phyloP scores from a whole-genome alignment of 2,113 vertebrate species.

The Otus sunia region DNA sequence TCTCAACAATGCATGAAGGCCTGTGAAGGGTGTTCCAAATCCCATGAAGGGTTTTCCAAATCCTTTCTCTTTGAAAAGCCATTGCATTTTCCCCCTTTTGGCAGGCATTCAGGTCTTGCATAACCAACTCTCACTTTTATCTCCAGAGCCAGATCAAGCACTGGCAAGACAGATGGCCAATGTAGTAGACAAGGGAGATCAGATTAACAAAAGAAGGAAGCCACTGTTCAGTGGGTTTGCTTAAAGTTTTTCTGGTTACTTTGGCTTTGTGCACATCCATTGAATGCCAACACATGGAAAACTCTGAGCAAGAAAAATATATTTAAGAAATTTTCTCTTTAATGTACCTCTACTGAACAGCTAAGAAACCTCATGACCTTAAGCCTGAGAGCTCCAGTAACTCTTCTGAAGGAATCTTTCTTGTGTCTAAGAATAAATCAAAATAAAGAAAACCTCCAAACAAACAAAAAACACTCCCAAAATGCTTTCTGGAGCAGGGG shows the following conservation, averaged over 20 bases:
- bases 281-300: neutral
- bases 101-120: neutral
- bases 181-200: neutral
- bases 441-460: neutral
- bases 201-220: neutral
- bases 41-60: neutral
- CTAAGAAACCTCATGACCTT: neutral
- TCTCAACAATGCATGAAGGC: neutral
- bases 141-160: neutral
- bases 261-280: neutral
- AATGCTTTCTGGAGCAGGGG: neutral
- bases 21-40: neutral
- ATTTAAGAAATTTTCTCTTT: neutral
- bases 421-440: neutral
- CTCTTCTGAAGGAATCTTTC: neutral
- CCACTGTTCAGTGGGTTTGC: neutral
- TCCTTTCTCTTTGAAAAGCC: neutral
- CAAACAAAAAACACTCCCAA: neutral
- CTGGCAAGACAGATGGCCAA: neutral
- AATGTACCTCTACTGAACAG: neutral
- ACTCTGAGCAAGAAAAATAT: neutral
- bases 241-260: neutral
- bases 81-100: neutral
- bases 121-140: neutral
- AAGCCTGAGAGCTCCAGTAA: neutral